Evolutionary conservation across 2,888 invertebrate genomes (phyloP), one percentile per base, ranked within the genome.

Genomic region (Ptilodon capucinus): DNA sequence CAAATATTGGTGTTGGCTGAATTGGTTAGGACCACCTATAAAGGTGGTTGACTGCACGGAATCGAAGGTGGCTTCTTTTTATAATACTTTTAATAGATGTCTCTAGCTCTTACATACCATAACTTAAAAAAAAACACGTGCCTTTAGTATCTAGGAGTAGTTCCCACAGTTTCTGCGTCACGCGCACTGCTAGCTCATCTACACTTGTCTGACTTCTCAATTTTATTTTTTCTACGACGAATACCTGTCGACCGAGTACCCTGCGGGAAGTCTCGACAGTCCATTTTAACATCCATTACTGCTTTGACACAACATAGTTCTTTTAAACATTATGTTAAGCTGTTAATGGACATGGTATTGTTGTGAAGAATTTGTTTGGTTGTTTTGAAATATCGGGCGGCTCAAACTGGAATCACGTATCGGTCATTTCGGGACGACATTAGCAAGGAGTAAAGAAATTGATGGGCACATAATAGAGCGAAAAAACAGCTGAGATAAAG

Each of bases 1-100:
- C 81, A 81, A 83, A 83, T 78, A 82, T 79, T 81, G 74, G 74
- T 58, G 75, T 71, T 68, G 69, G 51, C 32, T 51, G 75, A 64
- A 69, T 68, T 62, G 62, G 17, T 6, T 5, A 4, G 57, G 84
- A 79, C 84, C 84, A 81, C 84, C 84, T 59, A 67, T 71, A 62
- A n/a, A 56, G 40, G 70, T 21, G 16, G 34, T 17, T 57, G 52
- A 50, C 51, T 58, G 58, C 49, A 17, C n/a, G n/a, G n/a, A n/a
- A n/a, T n/a, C n/a, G n/a, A n/a, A n/a, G n/a, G n/a, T n/a, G n/a
- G n/a, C n/a, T n/a, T n/a, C n/a, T n/a, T n/a, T n/a, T n/a, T n/a
- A n/a, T n/a, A n/a, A n/a, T n/a, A n/a, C n/a, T n/a, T n/a, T n/a
- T n/a, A n/a, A n/a, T n/a, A n/a, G n/a, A n/a, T n/a, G n/a, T n/a